Evolutionary conservation across 1,140 invertebrate species (phyloP).

Genomic region (Platyura marginata): DNA sequence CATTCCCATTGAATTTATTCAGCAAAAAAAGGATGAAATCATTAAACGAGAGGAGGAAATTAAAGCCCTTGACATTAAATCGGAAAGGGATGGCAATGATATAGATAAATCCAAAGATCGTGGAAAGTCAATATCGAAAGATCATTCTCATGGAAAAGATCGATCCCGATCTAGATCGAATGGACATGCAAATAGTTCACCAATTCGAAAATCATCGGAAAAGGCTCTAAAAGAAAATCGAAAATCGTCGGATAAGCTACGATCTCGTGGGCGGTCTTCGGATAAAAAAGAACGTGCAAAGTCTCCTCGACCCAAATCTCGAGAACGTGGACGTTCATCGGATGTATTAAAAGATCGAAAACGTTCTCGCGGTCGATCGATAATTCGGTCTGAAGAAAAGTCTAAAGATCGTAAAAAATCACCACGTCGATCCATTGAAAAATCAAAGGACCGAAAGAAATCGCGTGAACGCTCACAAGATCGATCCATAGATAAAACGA

Average conservation of each 20-base stretch:
- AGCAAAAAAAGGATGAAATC: constrained; percentile 94
- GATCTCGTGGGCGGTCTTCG: constrained; percentile 10
- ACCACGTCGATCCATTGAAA: neutral
- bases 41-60: constrained; percentile 57
- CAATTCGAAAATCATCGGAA: neutral
- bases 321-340: constrained; percentile 7
- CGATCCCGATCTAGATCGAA: neutral
- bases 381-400: constrained; percentile 6
- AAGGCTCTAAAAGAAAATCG: constrained; percentile 17
- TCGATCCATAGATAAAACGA: constrained; percentile 8
- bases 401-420: neutral
- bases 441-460: constrained; percentile 7
- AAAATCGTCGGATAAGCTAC: constrained; percentile 2
- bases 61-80: constrained; percentile 5
- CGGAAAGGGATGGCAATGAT: constrained; percentile 1
- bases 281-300: constrained; percentile 11
- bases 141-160: neutral
- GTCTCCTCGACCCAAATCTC: constrained; percentile 13
- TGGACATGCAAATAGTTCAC: neutral
- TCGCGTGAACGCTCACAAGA: constrained; percentile 13
- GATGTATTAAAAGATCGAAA: neutral
- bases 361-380: constrained; percentile 1
- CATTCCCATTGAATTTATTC: constrained; percentile 81
- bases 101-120: neutral
- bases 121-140: neutral